phyloP scores from a whole-genome alignment of 2,888 invertebrate genomes.

The Cryptosula pallasiana region DNA sequence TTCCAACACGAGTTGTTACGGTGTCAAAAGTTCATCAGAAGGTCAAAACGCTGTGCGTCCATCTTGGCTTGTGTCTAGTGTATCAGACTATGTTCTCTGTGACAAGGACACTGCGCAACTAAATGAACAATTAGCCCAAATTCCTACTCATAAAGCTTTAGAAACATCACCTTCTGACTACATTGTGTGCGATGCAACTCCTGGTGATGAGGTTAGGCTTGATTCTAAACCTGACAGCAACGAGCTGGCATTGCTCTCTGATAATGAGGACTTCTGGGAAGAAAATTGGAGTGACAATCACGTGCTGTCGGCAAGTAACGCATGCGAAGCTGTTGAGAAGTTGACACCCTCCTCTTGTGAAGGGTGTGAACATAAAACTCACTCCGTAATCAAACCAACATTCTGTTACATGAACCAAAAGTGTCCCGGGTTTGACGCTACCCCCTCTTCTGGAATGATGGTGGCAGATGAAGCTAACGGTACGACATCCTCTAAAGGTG shows the following conservation, averaged over 20 bases:
- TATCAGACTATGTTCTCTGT: neutral
- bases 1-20: neutral
- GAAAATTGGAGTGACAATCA: slow-evolving; percentile 7
- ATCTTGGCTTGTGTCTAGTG: neutral
- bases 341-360: neutral
- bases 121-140: too few species aligned
- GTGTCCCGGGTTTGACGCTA: slow-evolving; percentile 4
- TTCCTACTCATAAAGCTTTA: neutral
- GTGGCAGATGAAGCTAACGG: neutral
- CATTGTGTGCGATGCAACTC: neutral
- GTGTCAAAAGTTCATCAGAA: neutral
- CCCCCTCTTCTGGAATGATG: neutral
- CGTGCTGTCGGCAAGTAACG: neutral
- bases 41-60: neutral
- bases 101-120: too few species aligned
- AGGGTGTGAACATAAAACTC: neutral
- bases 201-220: neutral
- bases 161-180: neutral
- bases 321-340: neutral
- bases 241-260: neutral
- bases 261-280: neutral
- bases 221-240: neutral
- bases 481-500: neutral
- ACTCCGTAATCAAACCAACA: neutral
- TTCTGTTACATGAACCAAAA: slow-evolving; percentile 18